These are phyloP conservation scores for Agonopterix arenella DNA, from an alignment of 2,888 invertebrate genomes.

Conservation along the genomic window DNA sequence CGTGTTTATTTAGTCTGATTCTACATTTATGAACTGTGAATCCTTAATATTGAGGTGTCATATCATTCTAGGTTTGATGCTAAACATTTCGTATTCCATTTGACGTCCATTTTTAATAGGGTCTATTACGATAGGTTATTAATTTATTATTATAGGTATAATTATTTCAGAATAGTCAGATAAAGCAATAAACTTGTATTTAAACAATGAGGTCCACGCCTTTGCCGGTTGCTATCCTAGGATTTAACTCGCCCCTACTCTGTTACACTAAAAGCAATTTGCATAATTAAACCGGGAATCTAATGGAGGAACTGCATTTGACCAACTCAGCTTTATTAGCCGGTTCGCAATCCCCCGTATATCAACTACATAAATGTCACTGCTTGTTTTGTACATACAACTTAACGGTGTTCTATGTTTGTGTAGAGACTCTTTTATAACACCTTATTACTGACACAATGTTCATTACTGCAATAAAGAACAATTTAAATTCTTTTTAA, in stretches of 20 bases:
- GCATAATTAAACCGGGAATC: constrained; percentile 19
- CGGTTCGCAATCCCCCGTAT: constrained; percentile 2
- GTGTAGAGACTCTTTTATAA: too few relatives aligned
- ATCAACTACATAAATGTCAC: constrained; percentile 4
- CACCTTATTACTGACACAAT: too few relatives aligned
- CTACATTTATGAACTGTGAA: constrained; percentile 14
- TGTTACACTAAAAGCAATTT: constrained; percentile 19
- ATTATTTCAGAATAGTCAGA: background rate
- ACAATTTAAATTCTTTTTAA: background rate
- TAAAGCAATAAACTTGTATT: constrained; percentile 2
- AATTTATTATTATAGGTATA: too few relatives aligned
- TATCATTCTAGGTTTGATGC: too few relatives aligned
- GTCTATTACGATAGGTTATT: too few relatives aligned
- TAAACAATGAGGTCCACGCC: background rate
- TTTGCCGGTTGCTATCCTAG: background rate
- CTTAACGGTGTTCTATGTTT: too few relatives aligned
- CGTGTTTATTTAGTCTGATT: constrained; percentile 15
- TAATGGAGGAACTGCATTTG: constrained; percentile 17
- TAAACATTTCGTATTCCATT: too few relatives aligned
- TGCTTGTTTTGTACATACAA: constrained; percentile 1
- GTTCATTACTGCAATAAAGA: background rate
- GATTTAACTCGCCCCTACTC: background rate
- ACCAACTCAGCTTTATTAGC: constrained; percentile 12
- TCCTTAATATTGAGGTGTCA: too few relatives aligned
- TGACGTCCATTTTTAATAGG: too few relatives aligned